Percentiles rank a stretch among this genome's conserved stretches.
Conservation (phyloP, 2,113 vertebrate species). For the Gobiocypris rarus region DNA sequence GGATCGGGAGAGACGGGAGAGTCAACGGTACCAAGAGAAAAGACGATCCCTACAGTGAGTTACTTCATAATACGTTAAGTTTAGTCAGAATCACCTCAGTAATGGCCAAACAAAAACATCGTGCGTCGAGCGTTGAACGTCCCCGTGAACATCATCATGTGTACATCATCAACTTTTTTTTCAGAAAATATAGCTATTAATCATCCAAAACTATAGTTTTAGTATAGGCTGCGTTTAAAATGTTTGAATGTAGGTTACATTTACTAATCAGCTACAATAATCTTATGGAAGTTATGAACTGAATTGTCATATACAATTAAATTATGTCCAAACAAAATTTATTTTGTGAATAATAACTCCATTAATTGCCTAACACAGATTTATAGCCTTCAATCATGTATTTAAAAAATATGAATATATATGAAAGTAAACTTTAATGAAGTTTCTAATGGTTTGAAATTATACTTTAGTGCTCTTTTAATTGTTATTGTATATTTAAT, state of each 20-base stretch:
- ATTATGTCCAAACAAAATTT: neutral
- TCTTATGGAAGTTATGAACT: neutral
- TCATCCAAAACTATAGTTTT: neutral
- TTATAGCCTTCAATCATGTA: neutral
- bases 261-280: neutral
- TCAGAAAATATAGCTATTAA: neutral
- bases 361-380: neutral
- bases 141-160: neutral
- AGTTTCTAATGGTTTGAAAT: neutral
- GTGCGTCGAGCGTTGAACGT: neutral
- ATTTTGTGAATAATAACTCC: neutral
- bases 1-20: constrained; percentile 89
- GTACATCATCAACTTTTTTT: no score
- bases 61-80: neutral
- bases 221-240: neutral
- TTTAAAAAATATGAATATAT: no score
- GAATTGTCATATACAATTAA: neutral
- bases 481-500: neutral
- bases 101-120: neutral
- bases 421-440: neutral
- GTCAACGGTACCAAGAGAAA: constrained; percentile 96
- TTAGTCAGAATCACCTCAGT: neutral
- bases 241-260: neutral
- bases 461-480: neutral
- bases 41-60: constrained; percentile 95